phyloP scores from a whole-genome alignment of 2,797 vertebrate species.

The Gastrophryne carolinensis region DNA sequence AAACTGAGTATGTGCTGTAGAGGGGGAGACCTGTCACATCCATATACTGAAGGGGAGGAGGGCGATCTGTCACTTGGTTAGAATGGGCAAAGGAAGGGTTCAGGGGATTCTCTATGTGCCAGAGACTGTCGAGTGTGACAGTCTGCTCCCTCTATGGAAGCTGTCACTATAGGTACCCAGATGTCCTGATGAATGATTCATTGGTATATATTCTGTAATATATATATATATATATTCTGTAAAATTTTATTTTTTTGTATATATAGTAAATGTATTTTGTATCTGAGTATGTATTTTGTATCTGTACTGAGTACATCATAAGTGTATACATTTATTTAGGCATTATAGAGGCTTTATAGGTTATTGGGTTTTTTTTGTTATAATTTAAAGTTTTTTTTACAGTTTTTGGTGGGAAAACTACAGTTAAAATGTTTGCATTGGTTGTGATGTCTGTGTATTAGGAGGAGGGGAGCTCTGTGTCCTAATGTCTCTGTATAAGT shows the following conservation, averaged over 20 bases:
- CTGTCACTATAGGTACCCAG: not conserved
- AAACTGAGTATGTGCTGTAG: not conserved
- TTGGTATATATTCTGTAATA: no score
- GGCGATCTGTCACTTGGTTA: constrained; percentile 28
- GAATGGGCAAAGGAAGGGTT: constrained; percentile 1
- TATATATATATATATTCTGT: no score
- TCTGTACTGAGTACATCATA: no score
- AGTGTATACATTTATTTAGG: no score
- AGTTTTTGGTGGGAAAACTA: no score
- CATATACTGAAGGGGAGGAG: not conserved
- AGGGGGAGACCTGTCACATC: constrained; percentile 29
- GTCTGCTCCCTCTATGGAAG: not conserved
- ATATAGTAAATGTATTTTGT: no score
- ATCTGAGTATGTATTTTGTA: no score
- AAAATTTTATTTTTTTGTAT: no score
- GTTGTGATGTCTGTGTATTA: constrained; percentile 12
- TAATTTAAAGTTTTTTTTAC: no score
- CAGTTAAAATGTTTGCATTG: not conserved
- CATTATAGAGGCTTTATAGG: not conserved
- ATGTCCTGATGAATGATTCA: not conserved
- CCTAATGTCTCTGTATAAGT: constrained; percentile 8
- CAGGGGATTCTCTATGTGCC: not conserved
- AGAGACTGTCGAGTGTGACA: constrained; percentile 21
- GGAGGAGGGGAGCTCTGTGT: not conserved
- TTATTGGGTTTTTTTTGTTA: no score